A percentile compares a stretch with the other conserved stretches of the same genome.
Evolutionary conservation across 2,888 invertebrate species (phyloP).

Genomic region (Ashinkailepas kermadecensis): DNA sequence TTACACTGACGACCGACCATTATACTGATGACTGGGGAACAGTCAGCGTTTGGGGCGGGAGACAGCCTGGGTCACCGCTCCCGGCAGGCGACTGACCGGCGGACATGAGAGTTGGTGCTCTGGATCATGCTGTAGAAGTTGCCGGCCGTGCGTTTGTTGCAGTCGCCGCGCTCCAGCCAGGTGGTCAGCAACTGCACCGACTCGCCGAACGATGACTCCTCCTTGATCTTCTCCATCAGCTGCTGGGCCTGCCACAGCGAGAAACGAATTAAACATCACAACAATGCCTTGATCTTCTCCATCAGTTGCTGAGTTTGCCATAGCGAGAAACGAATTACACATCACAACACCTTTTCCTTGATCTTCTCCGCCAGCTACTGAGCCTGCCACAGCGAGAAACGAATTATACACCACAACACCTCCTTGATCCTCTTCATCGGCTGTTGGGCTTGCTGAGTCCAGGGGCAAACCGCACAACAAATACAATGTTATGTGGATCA

Average conservation of each 20-base stretch:
- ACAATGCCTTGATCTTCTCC: no score
- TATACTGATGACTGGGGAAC: no score
- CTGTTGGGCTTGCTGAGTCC: no score
- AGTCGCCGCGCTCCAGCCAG: conserved; percentile 92
- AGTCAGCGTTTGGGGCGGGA: no score
- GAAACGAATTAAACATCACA: no score
- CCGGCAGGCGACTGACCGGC: conserved; percentile 48
- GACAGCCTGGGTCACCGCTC: background rate
- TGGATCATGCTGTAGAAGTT: conserved; percentile 94
- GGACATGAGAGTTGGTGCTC: conserved; percentile 84
- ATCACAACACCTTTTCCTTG: conserved; percentile 31
- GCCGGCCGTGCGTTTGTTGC: conserved; percentile 80
- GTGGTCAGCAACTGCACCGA: conserved; percentile 59
- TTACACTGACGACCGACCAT: no score
- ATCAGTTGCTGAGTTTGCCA: no score
- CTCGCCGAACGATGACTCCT: conserved; percentile 32
- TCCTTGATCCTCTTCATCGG: no score
- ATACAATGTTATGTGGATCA: no score
- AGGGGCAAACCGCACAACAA: background rate
- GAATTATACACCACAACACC: no score
- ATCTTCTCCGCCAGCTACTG: conserved; percentile 8
- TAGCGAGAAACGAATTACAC: no score
- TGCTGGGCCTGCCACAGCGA: background rate
- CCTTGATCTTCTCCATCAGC: conserved; percentile 25
- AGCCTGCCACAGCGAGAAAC: background rate